A percentile compares a stretch with the other conserved stretches of the same genome.
These are phyloP conservation scores for Euleptes europaea DNA, from an alignment of 2,113 vertebrate genomes.

Conservation along the genomic window DNA sequence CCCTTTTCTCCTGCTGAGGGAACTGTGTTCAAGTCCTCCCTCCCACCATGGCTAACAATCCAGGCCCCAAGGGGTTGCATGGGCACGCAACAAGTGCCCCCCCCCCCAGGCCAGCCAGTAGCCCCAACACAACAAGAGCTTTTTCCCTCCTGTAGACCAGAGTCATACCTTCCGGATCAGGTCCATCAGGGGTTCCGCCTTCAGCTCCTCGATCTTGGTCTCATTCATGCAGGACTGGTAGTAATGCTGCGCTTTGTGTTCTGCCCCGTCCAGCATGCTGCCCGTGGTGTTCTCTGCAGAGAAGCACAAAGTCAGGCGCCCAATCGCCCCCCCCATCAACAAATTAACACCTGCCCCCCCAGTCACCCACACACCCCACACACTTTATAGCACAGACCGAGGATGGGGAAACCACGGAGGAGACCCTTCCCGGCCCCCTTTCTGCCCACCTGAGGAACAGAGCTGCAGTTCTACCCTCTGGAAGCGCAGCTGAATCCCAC, in stretches of 20 bases:
- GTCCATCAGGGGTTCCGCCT: conserved; percentile 83
- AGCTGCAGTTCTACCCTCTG: too few relatives aligned
- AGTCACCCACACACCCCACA: too few relatives aligned
- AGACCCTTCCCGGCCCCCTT: too few relatives aligned
- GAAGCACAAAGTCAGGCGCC: neutral
- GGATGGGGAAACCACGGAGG: too few relatives aligned
- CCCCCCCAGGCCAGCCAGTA: neutral
- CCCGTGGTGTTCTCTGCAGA: conserved; percentile 85
- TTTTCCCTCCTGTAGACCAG: neutral
- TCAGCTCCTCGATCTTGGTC: conserved; percentile 87
- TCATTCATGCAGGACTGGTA: conserved; percentile 97
- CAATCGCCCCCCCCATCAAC: neutral
- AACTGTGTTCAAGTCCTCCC: neutral
- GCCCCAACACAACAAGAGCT: neutral
- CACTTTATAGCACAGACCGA: too few relatives aligned
- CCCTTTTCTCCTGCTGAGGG: neutral
- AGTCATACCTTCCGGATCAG: conserved; percentile 85
- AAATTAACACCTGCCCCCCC: neutral
- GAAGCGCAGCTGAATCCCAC: too few relatives aligned
- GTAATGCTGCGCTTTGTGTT: conserved; percentile 90
- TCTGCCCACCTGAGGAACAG: too few relatives aligned
- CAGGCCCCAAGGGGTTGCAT: conserved; percentile 87
- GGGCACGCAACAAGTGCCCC: too few relatives aligned
- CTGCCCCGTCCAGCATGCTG: conserved; percentile 82
- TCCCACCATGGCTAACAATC: conserved; percentile 75